Evolutionary conservation across 2,888 invertebrate genomes (phyloP), one percentile per base, ranked within the genome.

Genomic region (Caenorhabditis sinica): DNA sequence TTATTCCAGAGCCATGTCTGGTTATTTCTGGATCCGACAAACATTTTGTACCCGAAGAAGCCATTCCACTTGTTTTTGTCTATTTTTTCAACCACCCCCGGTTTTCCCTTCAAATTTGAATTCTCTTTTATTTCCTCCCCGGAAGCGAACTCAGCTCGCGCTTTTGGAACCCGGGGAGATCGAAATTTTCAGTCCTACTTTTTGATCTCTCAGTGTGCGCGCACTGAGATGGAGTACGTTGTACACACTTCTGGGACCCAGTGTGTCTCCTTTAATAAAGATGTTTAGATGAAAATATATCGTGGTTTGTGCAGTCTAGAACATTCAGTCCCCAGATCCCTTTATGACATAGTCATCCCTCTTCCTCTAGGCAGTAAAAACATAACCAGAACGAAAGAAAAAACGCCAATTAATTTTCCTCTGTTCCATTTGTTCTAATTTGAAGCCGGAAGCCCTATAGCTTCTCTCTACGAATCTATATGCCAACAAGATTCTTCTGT

Each of bases 371-470:
- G 4, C 45, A 17, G 17, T 13, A 15, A 45, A 45, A 45, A 45
- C 11, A 45, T 45, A 45, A 49, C 20, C 49, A n/a, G 20, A 49
- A 49, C 20, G 20, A 49, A 49, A 49, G 6, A 20, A 49, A 40
- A 40, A 40, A 36, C 33, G 5, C 33, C n/a, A 60, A 30, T 33
- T 60, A 30, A 15, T 60, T 20, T 61, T 40, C 25, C 33, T 58
- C 58, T 30, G 17, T 30, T 30, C 30, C n/a, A n/a, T 40, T 40
- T 68, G 2, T 56, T 69, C 20, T 17, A 69, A 69, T 53, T 56
- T 69, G 25, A 6, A 33, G 33, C 49, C 30, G 66, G 49, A 51
- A 51, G 66, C 66, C n/a, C 20, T 20, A 49, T 56, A 25, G 51
- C 20, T 51, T 45, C 17, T 49, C 49, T 49, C 20, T 20, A n/a